phyloP scores from a whole-genome alignment of 2,113 vertebrate genomes.

The Gavialis gangeticus region DNA sequence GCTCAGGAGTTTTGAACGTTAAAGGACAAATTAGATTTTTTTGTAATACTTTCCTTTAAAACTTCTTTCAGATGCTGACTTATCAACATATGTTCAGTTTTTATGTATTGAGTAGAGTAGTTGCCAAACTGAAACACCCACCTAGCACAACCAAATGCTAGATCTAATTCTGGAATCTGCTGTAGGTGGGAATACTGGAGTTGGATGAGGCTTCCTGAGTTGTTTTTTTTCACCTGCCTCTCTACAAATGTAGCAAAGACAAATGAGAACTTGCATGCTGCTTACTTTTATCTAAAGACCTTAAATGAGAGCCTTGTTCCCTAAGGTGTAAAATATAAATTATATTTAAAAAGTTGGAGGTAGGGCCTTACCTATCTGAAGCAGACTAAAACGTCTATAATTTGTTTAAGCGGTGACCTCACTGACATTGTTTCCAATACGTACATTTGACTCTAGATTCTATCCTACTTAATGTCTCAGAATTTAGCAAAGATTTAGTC shows the following conservation, averaged over 20 bases:
- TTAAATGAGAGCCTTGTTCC: conserved; percentile 27
- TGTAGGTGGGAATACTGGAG: conserved; percentile 55
- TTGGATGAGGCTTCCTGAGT: background rate
- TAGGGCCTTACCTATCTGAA: background rate
- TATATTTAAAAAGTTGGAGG: background rate
- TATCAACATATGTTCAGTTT: background rate
- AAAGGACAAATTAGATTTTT: background rate
- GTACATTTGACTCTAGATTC: background rate
- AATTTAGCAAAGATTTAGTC: background rate
- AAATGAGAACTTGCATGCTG: background rate
- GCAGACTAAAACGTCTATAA: conserved; percentile 3
- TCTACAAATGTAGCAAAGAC: conserved; percentile 13
- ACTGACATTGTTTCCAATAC: background rate
- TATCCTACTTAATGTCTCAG: background rate
- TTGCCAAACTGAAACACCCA: conserved; percentile 42
- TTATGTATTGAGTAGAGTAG: background rate
- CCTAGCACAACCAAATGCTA: conserved; percentile 56
- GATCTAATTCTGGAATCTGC: conserved; percentile 48
- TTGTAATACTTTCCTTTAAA: background rate
- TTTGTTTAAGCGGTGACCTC: background rate
- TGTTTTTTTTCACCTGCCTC: conserved; percentile 30
- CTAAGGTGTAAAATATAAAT: conserved; percentile 38
- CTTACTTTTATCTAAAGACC: background rate
- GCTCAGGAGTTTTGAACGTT: background rate
- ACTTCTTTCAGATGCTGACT: background rate